Conservation (phyloP, 2,113 vertebrate genomes). For the Chionodraco myersi region DNA sequence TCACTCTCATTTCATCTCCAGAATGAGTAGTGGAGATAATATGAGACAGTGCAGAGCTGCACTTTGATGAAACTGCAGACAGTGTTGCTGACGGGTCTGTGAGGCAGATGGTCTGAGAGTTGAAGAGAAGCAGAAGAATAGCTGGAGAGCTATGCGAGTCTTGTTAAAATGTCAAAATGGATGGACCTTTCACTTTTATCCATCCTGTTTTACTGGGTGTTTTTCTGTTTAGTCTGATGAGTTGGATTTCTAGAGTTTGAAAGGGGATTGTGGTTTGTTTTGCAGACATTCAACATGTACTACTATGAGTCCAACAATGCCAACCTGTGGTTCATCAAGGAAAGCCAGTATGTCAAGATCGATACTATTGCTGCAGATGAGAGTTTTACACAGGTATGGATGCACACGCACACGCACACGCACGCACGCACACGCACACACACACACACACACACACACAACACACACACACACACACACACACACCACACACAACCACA, state of each 20-base stretch:
- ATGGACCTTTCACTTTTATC: slow-evolving; percentile 12
- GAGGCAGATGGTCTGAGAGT: slow-evolving; percentile 52
- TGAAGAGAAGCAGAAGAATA: slow-evolving; percentile 32
- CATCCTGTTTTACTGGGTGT: not conserved
- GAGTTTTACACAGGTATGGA: slow-evolving; percentile 86
- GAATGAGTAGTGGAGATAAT: slow-evolving; percentile 53
- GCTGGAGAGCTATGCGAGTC: slow-evolving; percentile 4
- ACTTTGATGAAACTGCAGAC: slow-evolving; percentile 26
- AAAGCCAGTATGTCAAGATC: slow-evolving; percentile 88
- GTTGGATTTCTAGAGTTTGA: not conserved
- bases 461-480: not conserved
- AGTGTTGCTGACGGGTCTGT: slow-evolving; percentile 36
- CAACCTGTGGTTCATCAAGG: slow-evolving; percentile 87
- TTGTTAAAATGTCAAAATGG: slow-evolving; percentile 51
- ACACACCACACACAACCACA: not conserved
- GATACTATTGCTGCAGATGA: slow-evolving; percentile 89
- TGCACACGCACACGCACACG: not conserved
- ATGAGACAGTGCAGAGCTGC: slow-evolving; percentile 33
- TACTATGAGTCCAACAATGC: slow-evolving; percentile 87
- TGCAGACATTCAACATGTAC: slow-evolving; percentile 89
- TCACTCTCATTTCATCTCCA: slow-evolving; percentile 53
- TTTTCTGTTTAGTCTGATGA: slow-evolving; percentile 10
- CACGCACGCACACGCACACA: not conserved
- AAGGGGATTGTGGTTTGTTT: slow-evolving; percentile 40
- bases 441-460: not conserved